phyloP scores from a whole-genome alignment of 2,797 vertebrate species.

The Enteromius trimaculatus region DNA sequence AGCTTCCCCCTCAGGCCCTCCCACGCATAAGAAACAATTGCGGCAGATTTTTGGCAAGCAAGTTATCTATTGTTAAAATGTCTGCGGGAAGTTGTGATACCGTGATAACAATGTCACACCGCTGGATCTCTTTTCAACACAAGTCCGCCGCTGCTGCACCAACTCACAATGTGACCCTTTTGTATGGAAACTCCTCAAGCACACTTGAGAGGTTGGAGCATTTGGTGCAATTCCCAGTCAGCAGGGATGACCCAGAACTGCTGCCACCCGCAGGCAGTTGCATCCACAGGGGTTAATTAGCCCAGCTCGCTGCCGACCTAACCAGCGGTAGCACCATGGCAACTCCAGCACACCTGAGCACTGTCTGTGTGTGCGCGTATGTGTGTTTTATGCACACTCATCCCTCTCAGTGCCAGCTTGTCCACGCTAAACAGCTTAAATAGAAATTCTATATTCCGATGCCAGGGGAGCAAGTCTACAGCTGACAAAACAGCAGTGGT shows the following conservation, averaged over 20 bases:
- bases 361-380: neutral
- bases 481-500: conserved; percentile 52
- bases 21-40: conserved; percentile 34
- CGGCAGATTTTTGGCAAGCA: conserved; percentile 26
- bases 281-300: conserved; percentile 58
- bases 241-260: conserved; percentile 24
- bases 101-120: conserved; percentile 19
- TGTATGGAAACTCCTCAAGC: conserved; percentile 15
- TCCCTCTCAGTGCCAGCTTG: conserved; percentile 38
- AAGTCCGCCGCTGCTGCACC: neutral
- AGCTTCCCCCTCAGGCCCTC: conserved; percentile 27
- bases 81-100: conserved; percentile 30
- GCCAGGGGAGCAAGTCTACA: conserved; percentile 41
- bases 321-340: conserved; percentile 50
- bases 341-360: conserved; percentile 56
- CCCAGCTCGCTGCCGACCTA: conserved; percentile 40
- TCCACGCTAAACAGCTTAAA: conserved; percentile 53
- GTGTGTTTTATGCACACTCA: conserved; percentile 15
- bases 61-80: conserved; percentile 21
- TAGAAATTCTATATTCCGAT: conserved; percentile 38
- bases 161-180: neutral
- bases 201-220: conserved; percentile 17
- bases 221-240: conserved; percentile 36
- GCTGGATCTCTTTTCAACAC: conserved; percentile 32
- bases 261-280: neutral